Evolutionary conservation across 2,113 vertebrate genomes (phyloP).

Genomic region (Channa argus): DNA sequence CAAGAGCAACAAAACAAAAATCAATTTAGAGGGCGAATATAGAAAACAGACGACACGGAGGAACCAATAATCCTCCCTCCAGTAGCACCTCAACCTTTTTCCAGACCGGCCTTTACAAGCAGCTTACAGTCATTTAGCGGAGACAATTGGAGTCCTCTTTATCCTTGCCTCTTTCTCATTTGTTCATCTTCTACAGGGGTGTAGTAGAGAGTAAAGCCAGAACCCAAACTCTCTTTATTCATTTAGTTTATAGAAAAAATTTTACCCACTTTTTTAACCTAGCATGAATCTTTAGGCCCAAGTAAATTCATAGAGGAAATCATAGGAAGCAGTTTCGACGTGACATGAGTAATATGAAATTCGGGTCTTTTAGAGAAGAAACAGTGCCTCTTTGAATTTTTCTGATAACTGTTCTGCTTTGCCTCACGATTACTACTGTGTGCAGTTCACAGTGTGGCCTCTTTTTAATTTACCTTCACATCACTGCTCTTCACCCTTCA

Average conservation of each 20-base stretch:
- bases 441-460: constrained; percentile 35
- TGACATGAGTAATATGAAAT: background rate
- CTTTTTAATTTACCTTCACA: constrained; percentile 54
- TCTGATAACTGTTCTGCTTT: constrained; percentile 12
- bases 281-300: constrained; percentile 25
- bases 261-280: constrained; percentile 1
- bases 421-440: constrained; percentile 20
- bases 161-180: constrained; percentile 39
- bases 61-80: constrained; percentile 66
- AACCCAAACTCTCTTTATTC: constrained; percentile 41
- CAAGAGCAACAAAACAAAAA: constrained; percentile 77
- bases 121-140: constrained; percentile 52
- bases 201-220: constrained; percentile 40
- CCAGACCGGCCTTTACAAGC: constrained; percentile 53
- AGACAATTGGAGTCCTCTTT: constrained; percentile 52
- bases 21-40: constrained; percentile 79
- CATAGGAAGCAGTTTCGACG: background rate
- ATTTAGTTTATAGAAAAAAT: constrained; percentile 47
- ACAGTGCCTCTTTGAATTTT: background rate
- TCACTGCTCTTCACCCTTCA: constrained; percentile 13
- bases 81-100: constrained; percentile 53
- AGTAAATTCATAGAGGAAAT: constrained; percentile 1
- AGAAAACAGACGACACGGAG: constrained; percentile 61
- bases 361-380: background rate
- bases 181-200: constrained; percentile 53